Conservation (phyloP, 2,797 vertebrate genomes). For the Artibeus lituratus region DNA sequence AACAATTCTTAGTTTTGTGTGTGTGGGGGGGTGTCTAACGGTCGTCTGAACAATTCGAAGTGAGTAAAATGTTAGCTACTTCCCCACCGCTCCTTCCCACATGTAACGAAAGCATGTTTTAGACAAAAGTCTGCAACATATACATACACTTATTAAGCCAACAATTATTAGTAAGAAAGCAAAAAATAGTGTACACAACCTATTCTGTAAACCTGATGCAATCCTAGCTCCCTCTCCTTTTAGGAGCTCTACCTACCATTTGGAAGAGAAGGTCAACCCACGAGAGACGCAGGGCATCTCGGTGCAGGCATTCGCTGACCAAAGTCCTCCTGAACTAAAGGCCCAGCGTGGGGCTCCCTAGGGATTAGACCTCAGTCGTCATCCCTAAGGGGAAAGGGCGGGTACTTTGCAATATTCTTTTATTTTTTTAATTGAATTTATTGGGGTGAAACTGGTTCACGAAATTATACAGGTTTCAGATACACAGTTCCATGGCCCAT, state of each 20-base stretch:
- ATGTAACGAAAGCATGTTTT: slow-evolving; percentile 5
- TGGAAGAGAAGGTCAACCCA: not conserved
- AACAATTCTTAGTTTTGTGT: not conserved
- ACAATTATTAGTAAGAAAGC: not conserved
- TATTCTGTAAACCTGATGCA: not conserved
- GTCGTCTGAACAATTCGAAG: not conserved
- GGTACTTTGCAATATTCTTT: no score
- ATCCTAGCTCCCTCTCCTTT: not conserved
- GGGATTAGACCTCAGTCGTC: not conserved
- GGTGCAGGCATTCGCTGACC: not conserved
- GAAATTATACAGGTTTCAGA: no score
- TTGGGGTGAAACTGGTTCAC: no score
- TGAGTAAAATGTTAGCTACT: not conserved
- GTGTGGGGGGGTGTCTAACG: not conserved
- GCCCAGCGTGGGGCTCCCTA: not conserved
- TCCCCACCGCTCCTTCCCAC: not conserved
- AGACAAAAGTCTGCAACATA: not conserved
- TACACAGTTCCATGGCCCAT: no score
- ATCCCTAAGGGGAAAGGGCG: not conserved
- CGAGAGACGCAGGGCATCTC: not conserved
- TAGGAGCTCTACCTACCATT: no score
- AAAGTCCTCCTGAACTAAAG: not conserved
- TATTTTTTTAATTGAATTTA: no score
- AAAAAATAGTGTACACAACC: not conserved
- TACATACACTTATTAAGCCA: not conserved